These are phyloP conservation scores for Parasteatoda lunata DNA, from an alignment of 2,888 invertebrate species.

Conservation along the genomic window DNA sequence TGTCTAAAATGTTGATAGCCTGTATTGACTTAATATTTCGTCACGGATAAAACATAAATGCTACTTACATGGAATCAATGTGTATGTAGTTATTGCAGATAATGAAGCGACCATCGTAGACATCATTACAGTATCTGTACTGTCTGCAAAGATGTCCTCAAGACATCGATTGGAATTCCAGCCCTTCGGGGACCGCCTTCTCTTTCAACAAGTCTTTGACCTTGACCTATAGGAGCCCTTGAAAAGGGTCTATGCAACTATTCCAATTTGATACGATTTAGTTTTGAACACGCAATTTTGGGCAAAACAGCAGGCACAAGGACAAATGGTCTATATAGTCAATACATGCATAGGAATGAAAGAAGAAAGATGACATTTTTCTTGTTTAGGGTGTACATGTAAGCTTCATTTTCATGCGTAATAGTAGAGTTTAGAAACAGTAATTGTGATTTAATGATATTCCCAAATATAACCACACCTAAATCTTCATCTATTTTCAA, in stretches of 20 bases:
- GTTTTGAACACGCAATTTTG: slow-evolving; percentile 46
- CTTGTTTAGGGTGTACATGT: slow-evolving; percentile 47
- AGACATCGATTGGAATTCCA: slow-evolving; percentile 10
- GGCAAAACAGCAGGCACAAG: slow-evolving; percentile 37
- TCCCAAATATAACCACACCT: slow-evolving; percentile 55
- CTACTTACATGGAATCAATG: background rate
- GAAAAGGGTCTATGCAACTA: slow-evolving; percentile 4
- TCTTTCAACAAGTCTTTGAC: slow-evolving; percentile 10
- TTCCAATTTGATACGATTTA: slow-evolving; percentile 18
- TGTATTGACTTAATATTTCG: slow-evolving; percentile 48
- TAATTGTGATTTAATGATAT: slow-evolving; percentile 62
- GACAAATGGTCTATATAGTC: slow-evolving; percentile 49
- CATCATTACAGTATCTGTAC: background rate
- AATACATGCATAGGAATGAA: slow-evolving; percentile 1
- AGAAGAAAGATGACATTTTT: slow-evolving; percentile 37
- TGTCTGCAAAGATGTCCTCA: background rate
- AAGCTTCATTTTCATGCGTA: slow-evolving; percentile 62
- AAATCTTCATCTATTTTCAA: slow-evolving; percentile 58
- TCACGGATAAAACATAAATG: slow-evolving; percentile 22
- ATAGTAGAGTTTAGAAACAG: slow-evolving; percentile 41
- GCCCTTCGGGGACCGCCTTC: slow-evolving; percentile 9
- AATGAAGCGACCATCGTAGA: background rate
- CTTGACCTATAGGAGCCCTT: slow-evolving; percentile 48
- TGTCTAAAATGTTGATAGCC: background rate
- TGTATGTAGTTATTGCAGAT: slow-evolving; percentile 6